These are phyloP conservation scores for Clytia hemisphaerica DNA, from an alignment of 30 jellyfish, hydroid and myxozoan genomes.

Conservation along the genomic window DNA sequence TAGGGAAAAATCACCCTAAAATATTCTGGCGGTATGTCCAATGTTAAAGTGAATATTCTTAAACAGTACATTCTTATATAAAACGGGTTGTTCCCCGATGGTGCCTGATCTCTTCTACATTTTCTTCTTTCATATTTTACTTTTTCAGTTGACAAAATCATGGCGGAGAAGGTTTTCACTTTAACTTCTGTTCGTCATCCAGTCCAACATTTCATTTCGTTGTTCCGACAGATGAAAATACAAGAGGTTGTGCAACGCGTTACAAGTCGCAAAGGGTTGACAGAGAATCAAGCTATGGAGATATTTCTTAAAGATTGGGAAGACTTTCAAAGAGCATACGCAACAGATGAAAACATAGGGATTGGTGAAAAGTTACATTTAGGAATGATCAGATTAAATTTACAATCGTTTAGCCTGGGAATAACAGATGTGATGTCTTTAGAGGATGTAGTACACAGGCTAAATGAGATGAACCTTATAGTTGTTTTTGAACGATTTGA, in stretches of 20 bases:
- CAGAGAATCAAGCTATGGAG: constrained; percentile 11
- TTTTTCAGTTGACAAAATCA: not conserved
- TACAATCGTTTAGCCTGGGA: constrained; percentile 9
- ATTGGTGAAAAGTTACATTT: not conserved
- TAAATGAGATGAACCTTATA: not conserved
- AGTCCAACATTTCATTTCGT: constrained; percentile 16
- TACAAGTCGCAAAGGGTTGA: not conserved
- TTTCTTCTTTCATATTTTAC: no score
- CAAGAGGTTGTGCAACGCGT: constrained; percentile 12
- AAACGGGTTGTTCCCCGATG: no score
- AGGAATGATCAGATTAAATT: not conserved
- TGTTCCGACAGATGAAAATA: not conserved
- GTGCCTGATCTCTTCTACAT: no score
- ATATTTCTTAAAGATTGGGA: not conserved
- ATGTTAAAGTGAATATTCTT: no score
- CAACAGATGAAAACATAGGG: not conserved
- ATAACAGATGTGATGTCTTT: no score
- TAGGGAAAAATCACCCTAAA: no score
- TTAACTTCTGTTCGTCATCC: constrained; percentile 34
- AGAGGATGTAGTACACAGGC: not conserved
- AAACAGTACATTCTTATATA: no score
- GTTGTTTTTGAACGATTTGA: constrained; percentile 18
- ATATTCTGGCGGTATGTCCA: no score
- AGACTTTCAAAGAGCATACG: not conserved
- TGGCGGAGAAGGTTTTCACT: not conserved